A percentile compares a stretch with the other conserved stretches of the same genome.
Conservation (phyloP, 2,113 vertebrate species). For the Eupsittula cactorum region DNA sequence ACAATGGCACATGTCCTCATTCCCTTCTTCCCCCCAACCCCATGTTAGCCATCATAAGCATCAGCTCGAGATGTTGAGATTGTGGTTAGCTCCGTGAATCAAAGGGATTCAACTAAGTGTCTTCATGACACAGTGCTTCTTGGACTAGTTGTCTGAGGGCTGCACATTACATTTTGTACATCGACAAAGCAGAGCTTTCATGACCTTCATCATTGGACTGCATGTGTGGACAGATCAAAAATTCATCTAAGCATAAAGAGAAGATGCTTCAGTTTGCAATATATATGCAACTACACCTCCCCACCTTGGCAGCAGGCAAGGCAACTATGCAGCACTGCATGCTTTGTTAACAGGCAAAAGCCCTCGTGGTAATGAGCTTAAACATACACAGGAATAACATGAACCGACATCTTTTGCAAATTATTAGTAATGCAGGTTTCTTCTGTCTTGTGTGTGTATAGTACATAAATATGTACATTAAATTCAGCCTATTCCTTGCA, state of each 20-base stretch:
- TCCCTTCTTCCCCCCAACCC: background rate
- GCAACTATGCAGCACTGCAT: background rate
- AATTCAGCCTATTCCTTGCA: background rate
- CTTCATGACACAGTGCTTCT: background rate
- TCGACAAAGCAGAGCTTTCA: background rate
- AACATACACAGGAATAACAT: background rate
- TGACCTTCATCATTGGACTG: background rate
- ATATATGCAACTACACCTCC: background rate
- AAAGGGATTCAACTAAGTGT: background rate
- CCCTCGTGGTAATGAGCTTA: background rate
- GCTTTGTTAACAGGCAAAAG: background rate
- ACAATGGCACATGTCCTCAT: fast-evolving
- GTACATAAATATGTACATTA: background rate
- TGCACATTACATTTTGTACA: background rate
- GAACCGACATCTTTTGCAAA: background rate
- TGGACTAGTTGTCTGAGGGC: background rate
- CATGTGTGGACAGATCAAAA: background rate
- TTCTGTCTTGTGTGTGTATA: background rate
- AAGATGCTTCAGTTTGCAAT: background rate
- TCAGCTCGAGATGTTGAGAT: background rate
- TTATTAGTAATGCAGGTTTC: background rate
- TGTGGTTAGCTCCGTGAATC: background rate
- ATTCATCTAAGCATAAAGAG: background rate
- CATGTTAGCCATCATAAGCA: background rate
- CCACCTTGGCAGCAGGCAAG: background rate